These are phyloP conservation scores for Brienomyrus longianalis DNA, from an alignment of 2,113 vertebrate genomes.

Conservation along the genomic window DNA sequence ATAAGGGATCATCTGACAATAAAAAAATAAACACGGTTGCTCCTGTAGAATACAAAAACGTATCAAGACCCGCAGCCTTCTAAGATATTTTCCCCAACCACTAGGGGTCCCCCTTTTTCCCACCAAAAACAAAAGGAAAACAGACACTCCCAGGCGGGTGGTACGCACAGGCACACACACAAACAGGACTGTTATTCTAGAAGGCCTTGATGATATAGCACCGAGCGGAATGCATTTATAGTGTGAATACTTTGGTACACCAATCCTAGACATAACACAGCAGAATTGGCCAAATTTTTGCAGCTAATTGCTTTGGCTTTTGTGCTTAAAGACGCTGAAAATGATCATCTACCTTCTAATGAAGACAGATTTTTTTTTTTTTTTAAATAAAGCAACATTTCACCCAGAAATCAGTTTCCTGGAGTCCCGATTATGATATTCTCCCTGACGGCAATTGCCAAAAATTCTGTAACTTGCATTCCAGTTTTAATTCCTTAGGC, in stretches of 20 bases:
- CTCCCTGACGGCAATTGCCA: background rate
- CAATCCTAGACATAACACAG: background rate
- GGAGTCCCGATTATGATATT: background rate
- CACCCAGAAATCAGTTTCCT: background rate
- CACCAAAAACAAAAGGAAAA: constrained; percentile 39
- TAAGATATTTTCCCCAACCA: background rate
- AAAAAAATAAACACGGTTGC: background rate
- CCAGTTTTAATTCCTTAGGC: background rate
- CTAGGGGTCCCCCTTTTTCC: background rate
- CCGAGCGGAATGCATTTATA: constrained; percentile 46
- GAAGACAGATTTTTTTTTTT: background rate
- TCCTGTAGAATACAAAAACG: background rate
- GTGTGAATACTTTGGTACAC: background rate
- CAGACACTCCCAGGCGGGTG: constrained; percentile 64
- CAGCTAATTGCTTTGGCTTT: constrained; percentile 26
- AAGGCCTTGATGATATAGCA: constrained; percentile 68
- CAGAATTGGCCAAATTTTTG: constrained; percentile 28
- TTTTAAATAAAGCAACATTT: background rate
- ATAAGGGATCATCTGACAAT: background rate
- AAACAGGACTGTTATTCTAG: constrained; percentile 64
- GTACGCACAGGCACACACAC: constrained; percentile 59
- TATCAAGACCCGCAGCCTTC: background rate
- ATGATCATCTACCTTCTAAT: background rate
- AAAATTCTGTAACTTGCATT: background rate
- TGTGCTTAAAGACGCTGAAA: background rate